phyloP scores from a whole-genome alignment of 2,113 vertebrate species.

The Antidorcas marsupialis region DNA sequence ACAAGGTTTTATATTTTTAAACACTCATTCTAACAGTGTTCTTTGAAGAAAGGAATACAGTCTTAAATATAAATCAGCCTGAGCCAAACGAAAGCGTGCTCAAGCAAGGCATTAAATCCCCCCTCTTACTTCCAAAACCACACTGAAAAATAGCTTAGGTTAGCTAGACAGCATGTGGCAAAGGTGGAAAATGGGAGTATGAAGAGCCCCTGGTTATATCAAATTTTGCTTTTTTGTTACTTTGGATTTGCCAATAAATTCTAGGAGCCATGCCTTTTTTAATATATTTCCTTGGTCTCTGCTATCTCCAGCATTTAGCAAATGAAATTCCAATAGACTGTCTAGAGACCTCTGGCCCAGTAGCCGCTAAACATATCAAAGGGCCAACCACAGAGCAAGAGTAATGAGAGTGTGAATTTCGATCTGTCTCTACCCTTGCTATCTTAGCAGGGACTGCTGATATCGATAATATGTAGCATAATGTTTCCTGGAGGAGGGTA shows the following conservation, averaged over 20 bases:
- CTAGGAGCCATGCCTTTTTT: slow-evolving; percentile 47
- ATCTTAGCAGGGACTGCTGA: neutral
- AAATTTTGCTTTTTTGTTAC: slow-evolving; percentile 63
- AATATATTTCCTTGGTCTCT: slow-evolving; percentile 56
- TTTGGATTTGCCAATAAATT: slow-evolving; percentile 53
- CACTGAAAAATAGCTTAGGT: slow-evolving; percentile 45
- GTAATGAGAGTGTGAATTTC: neutral
- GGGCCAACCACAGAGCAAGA: neutral
- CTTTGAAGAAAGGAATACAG: slow-evolving; percentile 3
- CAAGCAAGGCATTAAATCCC: neutral
- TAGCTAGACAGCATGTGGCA: slow-evolving; percentile 27
- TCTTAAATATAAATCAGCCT: slow-evolving; percentile 49
- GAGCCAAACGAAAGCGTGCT: neutral
- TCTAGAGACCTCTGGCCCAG: slow-evolving; percentile 45
- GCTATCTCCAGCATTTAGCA: slow-evolving; percentile 43
- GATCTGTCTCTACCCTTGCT: neutral
- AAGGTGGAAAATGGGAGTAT: slow-evolving; percentile 47
- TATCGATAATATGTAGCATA: neutral
- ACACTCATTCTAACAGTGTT: slow-evolving; percentile 42
- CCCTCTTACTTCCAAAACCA: slow-evolving; percentile 4
- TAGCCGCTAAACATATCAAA: slow-evolving; percentile 39
- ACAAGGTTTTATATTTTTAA: slow-evolving; percentile 41
- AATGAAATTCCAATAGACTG: slow-evolving; percentile 48
- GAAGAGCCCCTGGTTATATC: slow-evolving; percentile 33
- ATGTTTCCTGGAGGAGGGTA: neutral